Percentiles rank a stretch among this genome's conserved stretches.
These are phyloP conservation scores for Smittia aterrima DNA, from an alignment of 2,888 invertebrate genomes.

Conservation along the genomic window DNA sequence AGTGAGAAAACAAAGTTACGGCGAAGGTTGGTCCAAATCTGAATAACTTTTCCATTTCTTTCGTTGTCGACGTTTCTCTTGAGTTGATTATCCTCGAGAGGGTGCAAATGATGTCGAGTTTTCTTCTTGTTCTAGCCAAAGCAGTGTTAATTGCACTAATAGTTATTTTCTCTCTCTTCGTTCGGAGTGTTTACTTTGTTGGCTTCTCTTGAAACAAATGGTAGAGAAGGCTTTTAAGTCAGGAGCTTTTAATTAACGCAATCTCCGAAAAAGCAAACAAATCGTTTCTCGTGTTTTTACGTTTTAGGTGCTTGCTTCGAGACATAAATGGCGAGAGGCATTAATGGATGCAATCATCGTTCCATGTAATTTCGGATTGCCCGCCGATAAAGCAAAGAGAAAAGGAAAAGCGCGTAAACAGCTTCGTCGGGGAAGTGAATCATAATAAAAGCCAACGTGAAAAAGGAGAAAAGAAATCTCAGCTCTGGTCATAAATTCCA, in stretches of 20 bases:
- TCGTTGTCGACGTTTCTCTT: slow-evolving; percentile 15
- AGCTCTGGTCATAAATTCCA: slow-evolving; percentile 30
- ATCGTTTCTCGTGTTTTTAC: slow-evolving; percentile 14
- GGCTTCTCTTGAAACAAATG: slow-evolving; percentile 15
- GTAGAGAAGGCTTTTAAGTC: slow-evolving; percentile 14
- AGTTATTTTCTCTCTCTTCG: slow-evolving; percentile 12
- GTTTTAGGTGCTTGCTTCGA: background rate
- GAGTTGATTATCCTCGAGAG: slow-evolving; percentile 35
- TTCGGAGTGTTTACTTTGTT: slow-evolving; percentile 25
- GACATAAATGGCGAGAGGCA: background rate
- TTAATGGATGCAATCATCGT: slow-evolving; percentile 33
- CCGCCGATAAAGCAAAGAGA: slow-evolving; percentile 3
- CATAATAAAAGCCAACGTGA: slow-evolving; percentile 17
- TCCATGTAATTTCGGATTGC: background rate
- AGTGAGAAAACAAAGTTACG: background rate
- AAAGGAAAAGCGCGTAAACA: slow-evolving; percentile 8
- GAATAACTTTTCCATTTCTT: background rate
- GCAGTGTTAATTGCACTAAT: slow-evolving; percentile 33
- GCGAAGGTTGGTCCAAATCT: slow-evolving; percentile 27
- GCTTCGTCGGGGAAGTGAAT: slow-evolving; percentile 21
- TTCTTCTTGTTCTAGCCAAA: background rate
- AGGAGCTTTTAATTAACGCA: slow-evolving; percentile 23
- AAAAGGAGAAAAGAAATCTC: slow-evolving; percentile 20
- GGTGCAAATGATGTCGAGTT: slow-evolving; percentile 26
- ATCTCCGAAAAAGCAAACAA: slow-evolving; percentile 16